Conservation (phyloP, 2,797 vertebrate genomes). For the Poeciliopsis turneri region DNA sequence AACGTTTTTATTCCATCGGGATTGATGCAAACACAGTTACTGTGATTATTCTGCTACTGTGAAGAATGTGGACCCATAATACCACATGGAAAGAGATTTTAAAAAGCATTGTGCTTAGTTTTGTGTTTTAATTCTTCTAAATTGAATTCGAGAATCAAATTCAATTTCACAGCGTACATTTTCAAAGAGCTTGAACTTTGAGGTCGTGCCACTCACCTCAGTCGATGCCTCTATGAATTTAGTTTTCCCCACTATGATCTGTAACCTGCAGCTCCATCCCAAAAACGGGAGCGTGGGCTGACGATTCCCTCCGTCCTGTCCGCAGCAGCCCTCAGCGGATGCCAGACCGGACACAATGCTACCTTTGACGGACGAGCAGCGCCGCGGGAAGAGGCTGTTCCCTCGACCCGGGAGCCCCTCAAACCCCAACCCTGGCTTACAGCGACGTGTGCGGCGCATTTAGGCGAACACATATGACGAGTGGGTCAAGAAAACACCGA, state of each 20-base stretch:
- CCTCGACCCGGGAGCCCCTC: slow-evolving; percentile 11
- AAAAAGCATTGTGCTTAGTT: neutral
- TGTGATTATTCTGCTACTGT: neutral
- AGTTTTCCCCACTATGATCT: neutral
- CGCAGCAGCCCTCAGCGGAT: slow-evolving; percentile 56
- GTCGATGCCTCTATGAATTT: neutral
- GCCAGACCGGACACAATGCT: slow-evolving; percentile 77
- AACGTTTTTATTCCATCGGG: neutral
- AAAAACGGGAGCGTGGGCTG: neutral
- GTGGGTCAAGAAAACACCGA: slow-evolving; percentile 4
- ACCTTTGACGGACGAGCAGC: slow-evolving; percentile 67
- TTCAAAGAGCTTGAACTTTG: neutral
- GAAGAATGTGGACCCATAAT: neutral
- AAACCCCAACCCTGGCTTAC: neutral
- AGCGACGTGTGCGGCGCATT: neutral
- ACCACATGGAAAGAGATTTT: neutral
- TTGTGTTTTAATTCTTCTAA: neutral
- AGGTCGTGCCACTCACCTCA: neutral
- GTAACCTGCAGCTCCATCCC: slow-evolving; percentile 1
- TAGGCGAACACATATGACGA: neutral
- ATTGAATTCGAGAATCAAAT: neutral
- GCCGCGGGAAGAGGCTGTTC: slow-evolving; percentile 49
- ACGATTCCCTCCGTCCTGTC: slow-evolving; percentile 46
- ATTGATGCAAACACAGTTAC: neutral
- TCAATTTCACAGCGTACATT: neutral